These are phyloP conservation scores for Pseudomyrmex concolor DNA, from an alignment of 1,140 invertebrate species.

Conservation along the genomic window DNA sequence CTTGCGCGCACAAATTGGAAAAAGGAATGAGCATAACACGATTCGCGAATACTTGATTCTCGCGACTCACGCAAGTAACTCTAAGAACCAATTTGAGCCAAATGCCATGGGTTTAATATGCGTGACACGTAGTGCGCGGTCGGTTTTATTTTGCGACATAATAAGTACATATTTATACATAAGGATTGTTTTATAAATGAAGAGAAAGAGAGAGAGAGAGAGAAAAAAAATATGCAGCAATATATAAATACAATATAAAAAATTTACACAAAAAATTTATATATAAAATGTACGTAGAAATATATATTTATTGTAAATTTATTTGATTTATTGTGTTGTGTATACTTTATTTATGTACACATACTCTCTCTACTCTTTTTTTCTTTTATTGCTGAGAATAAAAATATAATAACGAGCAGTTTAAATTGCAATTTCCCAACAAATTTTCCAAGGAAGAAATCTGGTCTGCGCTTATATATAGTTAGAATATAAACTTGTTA, in stretches of 20 bases:
- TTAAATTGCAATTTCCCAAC: neutral
- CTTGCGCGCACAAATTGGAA: conserved; percentile 43
- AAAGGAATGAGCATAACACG: conserved; percentile 42
- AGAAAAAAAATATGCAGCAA: too few relatives aligned
- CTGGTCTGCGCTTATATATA: neutral
- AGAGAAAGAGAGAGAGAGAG: too few relatives aligned
- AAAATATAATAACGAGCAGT: too few relatives aligned
- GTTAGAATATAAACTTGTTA: conserved; percentile 2
- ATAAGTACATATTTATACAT: too few relatives aligned
- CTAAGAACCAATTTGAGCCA: neutral
- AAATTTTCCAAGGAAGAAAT: conserved; percentile 23
- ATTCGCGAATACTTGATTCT: conserved; percentile 32
- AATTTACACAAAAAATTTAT: too few relatives aligned
- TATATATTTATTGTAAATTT: too few relatives aligned
- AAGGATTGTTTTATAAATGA: too few relatives aligned
- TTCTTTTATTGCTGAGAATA: too few relatives aligned
- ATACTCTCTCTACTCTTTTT: neutral
- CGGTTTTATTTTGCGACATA: neutral
- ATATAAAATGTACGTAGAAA: too few relatives aligned
- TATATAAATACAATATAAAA: too few relatives aligned
- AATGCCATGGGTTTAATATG: neutral
- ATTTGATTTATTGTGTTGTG: too few relatives aligned
- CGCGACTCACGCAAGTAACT: conserved; percentile 34
- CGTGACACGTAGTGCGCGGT: neutral
- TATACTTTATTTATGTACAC: neutral